phyloP scores from a whole-genome alignment of 2,113 vertebrate species.

The Probosciger aterrimus region DNA sequence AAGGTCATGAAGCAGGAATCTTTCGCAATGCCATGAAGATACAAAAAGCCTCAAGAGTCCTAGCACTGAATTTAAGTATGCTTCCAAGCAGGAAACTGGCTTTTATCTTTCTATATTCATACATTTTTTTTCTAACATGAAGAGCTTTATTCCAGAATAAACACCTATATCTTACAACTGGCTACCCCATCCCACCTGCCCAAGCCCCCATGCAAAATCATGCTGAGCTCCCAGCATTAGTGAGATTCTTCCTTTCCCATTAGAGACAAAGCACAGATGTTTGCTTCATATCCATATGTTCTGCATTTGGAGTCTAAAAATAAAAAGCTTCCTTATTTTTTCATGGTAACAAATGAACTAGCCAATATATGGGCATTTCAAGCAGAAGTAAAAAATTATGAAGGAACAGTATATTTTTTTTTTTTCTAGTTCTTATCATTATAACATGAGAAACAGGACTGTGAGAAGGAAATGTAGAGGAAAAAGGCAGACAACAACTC shows the following conservation, averaged over 20 bases:
- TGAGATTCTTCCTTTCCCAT: background rate
- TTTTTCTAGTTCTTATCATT: background rate
- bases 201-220: background rate
- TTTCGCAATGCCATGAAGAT: background rate
- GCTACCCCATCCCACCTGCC: background rate
- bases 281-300: background rate
- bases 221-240: background rate
- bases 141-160: background rate
- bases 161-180: background rate
- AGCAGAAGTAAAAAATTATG: background rate
- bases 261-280: conserved; percentile 7
- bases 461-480: background rate
- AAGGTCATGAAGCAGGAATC: background rate
- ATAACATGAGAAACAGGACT: background rate
- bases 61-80: background rate
- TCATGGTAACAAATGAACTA: background rate
- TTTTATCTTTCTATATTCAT: background rate
- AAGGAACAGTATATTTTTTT: background rate
- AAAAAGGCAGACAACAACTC: background rate
- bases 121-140: background rate
- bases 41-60: background rate
- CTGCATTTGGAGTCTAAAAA: background rate
- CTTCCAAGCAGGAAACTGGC: background rate
- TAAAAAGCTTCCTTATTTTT: background rate
- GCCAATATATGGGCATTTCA: background rate